phyloP scores from a whole-genome alignment of 37 sponge, comb jelly and placozoan species.

The Theonella swinhoei region DNA sequence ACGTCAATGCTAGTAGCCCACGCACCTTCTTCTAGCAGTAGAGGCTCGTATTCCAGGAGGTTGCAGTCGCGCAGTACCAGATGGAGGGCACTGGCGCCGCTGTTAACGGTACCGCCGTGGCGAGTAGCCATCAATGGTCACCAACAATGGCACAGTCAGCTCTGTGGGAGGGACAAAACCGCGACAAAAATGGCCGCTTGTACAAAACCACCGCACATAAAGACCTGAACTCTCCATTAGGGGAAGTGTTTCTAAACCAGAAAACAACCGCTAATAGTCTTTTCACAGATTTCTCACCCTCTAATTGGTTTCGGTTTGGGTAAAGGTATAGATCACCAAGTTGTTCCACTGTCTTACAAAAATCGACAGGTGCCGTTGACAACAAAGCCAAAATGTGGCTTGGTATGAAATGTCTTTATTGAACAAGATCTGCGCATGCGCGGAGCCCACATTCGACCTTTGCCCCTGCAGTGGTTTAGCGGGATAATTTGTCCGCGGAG shows the following conservation, averaged over 20 bases:
- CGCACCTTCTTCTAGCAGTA: constrained; percentile 64
- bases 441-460: background rate
- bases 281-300: too few relatives aligned
- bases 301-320: too few relatives aligned
- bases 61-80: constrained; percentile 54
- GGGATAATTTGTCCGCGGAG: background rate
- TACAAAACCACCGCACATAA: too few relatives aligned
- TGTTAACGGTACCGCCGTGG: background rate
- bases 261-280: too few relatives aligned
- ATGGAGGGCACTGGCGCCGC: background rate
- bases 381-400: constrained; percentile 2
- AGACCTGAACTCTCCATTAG: too few relatives aligned
- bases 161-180: background rate
- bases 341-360: too few relatives aligned
- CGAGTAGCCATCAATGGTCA: background rate
- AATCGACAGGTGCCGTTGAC: too few relatives aligned
- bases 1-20: too few relatives aligned
- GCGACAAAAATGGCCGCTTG: constrained; percentile 5
- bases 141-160: too few relatives aligned
- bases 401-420: background rate
- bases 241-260: too few relatives aligned
- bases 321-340: too few relatives aligned
- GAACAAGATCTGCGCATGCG: constrained; percentile 23
- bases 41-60: constrained; percentile 55
- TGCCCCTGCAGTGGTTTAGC: background rate